Evolutionary conservation across 35 echinoderm and acorn worm genomes (phyloP), one percentile per base, ranked within the genome.

Genomic region (Ophioderma brevispina): DNA sequence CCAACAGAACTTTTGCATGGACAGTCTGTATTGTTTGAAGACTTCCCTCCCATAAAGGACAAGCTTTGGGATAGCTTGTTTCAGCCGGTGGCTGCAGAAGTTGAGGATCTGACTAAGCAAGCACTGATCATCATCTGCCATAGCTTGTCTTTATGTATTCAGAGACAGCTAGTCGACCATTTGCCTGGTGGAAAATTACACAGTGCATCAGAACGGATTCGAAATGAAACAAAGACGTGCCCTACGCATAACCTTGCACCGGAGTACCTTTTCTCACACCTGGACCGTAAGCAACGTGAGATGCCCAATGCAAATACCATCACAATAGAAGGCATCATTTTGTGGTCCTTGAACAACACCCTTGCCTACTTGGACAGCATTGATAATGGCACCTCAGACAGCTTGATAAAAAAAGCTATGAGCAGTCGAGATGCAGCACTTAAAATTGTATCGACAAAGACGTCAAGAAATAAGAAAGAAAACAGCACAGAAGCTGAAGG

Each of bases 261-360:
- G 75, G 84, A 92, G 40, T 63, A 63, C 32, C 33, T 88, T 41
- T 92, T 92, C 80, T 75, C 84, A 17, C 33, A 31, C 79, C 33
- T 91, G 33, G 89, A 91, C 46, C 46, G 89, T 14, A 59, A 70
- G 35, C 64, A 91, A 63, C 85, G 82, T 32, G 70, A 82, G 36
- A 91, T 85, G 81, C 89, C 89, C 18, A 91, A 91, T 86, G 89
- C 89, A n/a, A 91, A 91, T 55, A 91, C 89, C 21, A 91, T 91
- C 6, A 84, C 89, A 78, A 84, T 91, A 56, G 89, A 91, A 42
- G 81, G 89, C 32, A 91, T 91, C 0, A 31, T 91, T 23, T 55
- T 91, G 37, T 91, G 81, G 81, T 42, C 89, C 15, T 32, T 36
- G n/a, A 91, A 91, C 42, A 86, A 78, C 19, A 91, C 89, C 10